Conservation (phyloP, 2,888 invertebrate genomes). For the Flabesymbios commensalis region DNA sequence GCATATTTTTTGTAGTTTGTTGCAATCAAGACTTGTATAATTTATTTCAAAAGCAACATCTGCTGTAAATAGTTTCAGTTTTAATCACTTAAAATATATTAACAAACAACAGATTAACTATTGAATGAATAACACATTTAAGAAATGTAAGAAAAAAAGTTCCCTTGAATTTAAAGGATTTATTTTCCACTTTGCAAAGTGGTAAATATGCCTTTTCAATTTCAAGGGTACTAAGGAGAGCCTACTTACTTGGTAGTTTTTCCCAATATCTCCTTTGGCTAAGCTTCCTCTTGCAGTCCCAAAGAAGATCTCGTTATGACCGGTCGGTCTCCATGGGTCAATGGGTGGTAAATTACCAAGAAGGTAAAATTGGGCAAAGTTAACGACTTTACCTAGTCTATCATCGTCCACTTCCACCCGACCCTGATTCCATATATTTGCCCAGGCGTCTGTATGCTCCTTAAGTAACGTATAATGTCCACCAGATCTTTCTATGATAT, state of each 20-base stretch:
- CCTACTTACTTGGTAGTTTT: conserved; percentile 28
- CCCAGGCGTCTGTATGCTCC: conserved; percentile 35
- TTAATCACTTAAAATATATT: too few species aligned
- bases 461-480: conserved; percentile 22
- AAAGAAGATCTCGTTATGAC: conserved; percentile 28
- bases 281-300: conserved; percentile 31
- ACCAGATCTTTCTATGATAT: conserved; percentile 12
- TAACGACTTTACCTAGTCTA: conserved; percentile 34
- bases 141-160: too few species aligned
- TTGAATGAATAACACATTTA: too few species aligned
- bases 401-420: conserved; percentile 36
- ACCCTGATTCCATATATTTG: conserved; percentile 30
- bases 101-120: too few species aligned
- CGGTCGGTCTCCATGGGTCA: conserved; percentile 30
- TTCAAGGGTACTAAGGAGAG: too few species aligned
- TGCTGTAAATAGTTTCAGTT: too few species aligned
- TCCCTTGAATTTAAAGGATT: too few species aligned
- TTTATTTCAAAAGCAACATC: too few species aligned
- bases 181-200: too few species aligned
- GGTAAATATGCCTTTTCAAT: too few species aligned
- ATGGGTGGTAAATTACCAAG: conserved; percentile 43
- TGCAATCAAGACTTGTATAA: too few species aligned
- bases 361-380: conserved; percentile 44
- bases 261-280: conserved; percentile 26
- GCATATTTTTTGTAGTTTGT: too few species aligned